Conservation (phyloP, 2,113 vertebrate genomes). For the Hyperopisus bebe region DNA sequence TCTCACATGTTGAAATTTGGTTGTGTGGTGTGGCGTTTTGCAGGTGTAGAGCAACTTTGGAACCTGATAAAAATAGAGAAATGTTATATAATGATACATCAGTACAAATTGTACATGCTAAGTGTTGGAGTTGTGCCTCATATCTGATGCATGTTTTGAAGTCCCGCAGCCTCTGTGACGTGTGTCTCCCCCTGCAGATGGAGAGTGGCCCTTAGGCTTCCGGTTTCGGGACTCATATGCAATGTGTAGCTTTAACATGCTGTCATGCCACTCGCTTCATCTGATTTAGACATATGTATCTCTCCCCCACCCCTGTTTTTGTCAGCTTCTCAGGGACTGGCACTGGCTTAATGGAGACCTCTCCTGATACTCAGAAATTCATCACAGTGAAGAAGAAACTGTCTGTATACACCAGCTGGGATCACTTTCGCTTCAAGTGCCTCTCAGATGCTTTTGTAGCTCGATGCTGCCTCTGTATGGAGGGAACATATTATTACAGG, state of each 20-base stretch:
- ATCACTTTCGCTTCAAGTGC: neutral
- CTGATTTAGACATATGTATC: neutral
- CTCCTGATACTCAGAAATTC: constrained; percentile 42
- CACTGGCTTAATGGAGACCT: constrained; percentile 49
- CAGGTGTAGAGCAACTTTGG: neutral
- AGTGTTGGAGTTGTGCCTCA: neutral
- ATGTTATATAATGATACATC: neutral
- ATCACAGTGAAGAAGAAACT: constrained; percentile 30
- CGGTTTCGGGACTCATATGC: neutral
- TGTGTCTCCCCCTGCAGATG: neutral
- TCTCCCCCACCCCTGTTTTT: neutral
- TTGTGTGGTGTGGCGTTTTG: neutral
- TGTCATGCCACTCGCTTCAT: neutral
- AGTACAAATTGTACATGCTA: neutral
- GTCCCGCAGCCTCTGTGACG: neutral
- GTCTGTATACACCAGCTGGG: neutral
- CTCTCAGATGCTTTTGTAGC: neutral
- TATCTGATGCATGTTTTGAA: neutral
- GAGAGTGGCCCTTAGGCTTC: neutral
- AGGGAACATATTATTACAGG: constrained; percentile 27
- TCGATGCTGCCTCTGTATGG: constrained; percentile 46
- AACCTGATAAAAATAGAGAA: neutral
- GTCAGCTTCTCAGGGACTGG: constrained; percentile 56
- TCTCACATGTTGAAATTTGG: neutral
- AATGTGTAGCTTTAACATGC: neutral